Conservation (phyloP, 2,888 invertebrate species). For the Synanthedon andrenaeformis region DNA sequence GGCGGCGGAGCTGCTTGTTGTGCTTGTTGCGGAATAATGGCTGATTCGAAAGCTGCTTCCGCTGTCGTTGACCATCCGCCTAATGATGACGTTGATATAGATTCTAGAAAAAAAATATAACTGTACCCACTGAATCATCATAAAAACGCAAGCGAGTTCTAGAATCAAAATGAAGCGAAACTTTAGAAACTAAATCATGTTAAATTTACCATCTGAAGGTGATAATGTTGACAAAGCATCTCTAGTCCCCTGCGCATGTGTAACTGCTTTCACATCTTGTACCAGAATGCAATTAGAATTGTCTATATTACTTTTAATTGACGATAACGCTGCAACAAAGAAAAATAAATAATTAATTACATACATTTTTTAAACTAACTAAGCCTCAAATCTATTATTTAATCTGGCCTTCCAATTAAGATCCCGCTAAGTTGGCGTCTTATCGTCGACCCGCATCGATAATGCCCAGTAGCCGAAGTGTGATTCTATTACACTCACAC, state of each 20-base stretch:
- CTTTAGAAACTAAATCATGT: not conserved
- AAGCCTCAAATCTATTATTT: slow-evolving; percentile 31
- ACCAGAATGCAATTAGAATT: slow-evolving; percentile 90
- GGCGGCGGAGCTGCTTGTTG: slow-evolving; percentile 83
- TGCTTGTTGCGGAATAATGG: slow-evolving; percentile 74
- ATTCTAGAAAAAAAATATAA: slow-evolving; percentile 67
- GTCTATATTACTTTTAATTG: slow-evolving; percentile 90
- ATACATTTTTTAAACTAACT: slow-evolving; percentile 7
- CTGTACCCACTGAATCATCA: not conserved
- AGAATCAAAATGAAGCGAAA: not conserved
- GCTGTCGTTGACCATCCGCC: slow-evolving; percentile 67
- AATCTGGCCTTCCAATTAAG: slow-evolving; percentile 45
- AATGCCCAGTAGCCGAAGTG: slow-evolving; percentile 44
- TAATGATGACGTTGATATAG: slow-evolving; percentile 65
- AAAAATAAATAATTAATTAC: slow-evolving; percentile 8
- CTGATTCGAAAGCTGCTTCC: slow-evolving; percentile 67
- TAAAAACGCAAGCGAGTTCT: not conserved
- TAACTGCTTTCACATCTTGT: slow-evolving; percentile 89
- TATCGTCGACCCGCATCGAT: slow-evolving; percentile 42
- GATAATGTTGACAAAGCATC: slow-evolving; percentile 73
- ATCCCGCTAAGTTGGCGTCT: slow-evolving; percentile 41
- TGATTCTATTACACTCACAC: slow-evolving; percentile 48
- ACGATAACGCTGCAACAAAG: slow-evolving; percentile 84
- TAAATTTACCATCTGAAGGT: slow-evolving; percentile 52
- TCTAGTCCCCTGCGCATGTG: slow-evolving; percentile 86